These are phyloP conservation scores for Oostethus manadensis DNA, from an alignment of 2,113 vertebrate genomes.

Conservation along the genomic window DNA sequence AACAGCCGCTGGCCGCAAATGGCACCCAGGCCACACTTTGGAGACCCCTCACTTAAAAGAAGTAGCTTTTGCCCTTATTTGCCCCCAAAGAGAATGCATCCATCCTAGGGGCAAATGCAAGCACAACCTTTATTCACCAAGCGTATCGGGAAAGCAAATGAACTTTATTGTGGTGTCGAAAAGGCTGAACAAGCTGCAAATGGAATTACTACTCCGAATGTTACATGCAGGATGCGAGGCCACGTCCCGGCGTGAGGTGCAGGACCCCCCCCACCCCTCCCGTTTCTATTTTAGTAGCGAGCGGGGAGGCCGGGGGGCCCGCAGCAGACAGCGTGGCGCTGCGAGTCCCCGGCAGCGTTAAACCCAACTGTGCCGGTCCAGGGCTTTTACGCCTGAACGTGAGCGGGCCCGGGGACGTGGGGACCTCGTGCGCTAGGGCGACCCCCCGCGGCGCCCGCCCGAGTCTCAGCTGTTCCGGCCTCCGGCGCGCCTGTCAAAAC, in stretches of 20 bases:
- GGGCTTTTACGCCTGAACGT: conserved; percentile 64
- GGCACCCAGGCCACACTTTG: no score
- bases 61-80: no score
- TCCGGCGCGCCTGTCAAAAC: conserved; percentile 85
- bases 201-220: conserved; percentile 49
- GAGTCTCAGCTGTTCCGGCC: conserved; percentile 59
- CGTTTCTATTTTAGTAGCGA: conserved; percentile 52
- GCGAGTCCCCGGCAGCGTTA: conserved; percentile 39
- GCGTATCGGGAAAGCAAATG: conserved; percentile 31
- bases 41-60: no score
- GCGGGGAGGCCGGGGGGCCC: conserved; percentile 35
- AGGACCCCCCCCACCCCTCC: background rate
- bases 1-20: no score
- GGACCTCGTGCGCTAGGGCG: conserved; percentile 42
- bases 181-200: conserved; percentile 44
- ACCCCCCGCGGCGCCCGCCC: conserved; percentile 59
- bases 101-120: no score
- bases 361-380: conserved; percentile 35
- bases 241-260: conserved; percentile 54
- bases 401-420: conserved; percentile 56
- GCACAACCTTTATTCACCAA: no score
- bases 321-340: conserved; percentile 66
- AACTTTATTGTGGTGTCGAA: conserved; percentile 22
- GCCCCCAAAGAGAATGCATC: no score
- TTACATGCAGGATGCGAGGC: conserved; percentile 41